phyloP scores from a whole-genome alignment of 2,797 vertebrate genomes.

The Masticophis lateralis region DNA sequence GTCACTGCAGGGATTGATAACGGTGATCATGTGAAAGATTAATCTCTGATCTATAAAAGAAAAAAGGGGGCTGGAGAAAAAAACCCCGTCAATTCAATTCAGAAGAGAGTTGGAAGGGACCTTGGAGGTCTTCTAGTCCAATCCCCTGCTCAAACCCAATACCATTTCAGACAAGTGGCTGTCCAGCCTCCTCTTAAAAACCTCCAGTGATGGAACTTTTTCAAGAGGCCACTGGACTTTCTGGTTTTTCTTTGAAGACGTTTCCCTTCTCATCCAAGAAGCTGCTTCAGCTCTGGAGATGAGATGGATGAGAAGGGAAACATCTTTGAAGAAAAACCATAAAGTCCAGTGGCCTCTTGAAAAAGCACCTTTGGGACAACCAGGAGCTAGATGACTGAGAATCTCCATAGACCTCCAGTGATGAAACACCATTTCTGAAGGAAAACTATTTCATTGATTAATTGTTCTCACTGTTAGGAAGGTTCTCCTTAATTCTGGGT shows the following conservation, averaged over 20 bases:
- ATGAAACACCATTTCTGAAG: not conserved
- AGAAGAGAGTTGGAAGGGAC: not conserved
- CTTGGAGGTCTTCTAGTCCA: not conserved
- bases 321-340: too few relatives aligned
- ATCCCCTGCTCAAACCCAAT: not conserved
- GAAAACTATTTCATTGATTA: not conserved
- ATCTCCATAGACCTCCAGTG: too few relatives aligned
- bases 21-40: constrained; percentile 51
- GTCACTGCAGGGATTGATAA: constrained; percentile 31
- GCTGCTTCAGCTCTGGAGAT: too few relatives aligned
- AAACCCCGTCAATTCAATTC: constrained; percentile 18
- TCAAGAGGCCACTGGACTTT: too few relatives aligned
- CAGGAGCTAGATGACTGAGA: too few relatives aligned
- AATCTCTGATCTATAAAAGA: constrained; percentile 55
- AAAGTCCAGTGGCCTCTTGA: too few relatives aligned
- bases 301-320: too few relatives aligned
- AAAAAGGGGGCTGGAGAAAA: constrained; percentile 47
- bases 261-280: too few relatives aligned
- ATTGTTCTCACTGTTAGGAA: not conserved
- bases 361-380: too few relatives aligned
- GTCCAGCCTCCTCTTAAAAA: not conserved
- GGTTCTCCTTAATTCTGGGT: not conserved
- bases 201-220: not conserved
- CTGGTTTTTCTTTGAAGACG: too few relatives aligned
- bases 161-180: not conserved